Evolutionary conservation across 2,113 vertebrate species (phyloP), one percentile per base, ranked within the genome.

Genomic region (Malurus cyaneus): DNA sequence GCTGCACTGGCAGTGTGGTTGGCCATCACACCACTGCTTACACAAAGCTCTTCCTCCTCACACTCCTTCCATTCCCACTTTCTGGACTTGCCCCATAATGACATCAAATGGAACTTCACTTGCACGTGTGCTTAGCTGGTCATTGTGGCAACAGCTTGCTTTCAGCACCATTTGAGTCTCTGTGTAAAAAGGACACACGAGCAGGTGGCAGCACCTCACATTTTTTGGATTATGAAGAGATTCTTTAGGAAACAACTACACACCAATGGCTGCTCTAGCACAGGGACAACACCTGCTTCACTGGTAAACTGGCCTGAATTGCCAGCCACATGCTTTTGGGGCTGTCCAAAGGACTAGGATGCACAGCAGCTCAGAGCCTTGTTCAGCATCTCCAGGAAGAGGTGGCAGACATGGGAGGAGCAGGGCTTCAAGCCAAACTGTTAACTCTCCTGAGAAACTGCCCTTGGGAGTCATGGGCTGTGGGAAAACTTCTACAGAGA

Each of bases 111-210:
- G 20, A 31, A 21, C 36, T 74, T 50, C 15, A 5, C 21, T 12
- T 12, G 31, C n/a, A 25, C 19, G 2, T 1, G 16, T 10, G 41
- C 39, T 53, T 59, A 44, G 36, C 42, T 11, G 52, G 14, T 34
- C 54, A 54, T 42, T 15, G 49, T 6, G 70, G 52, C 61, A 71
- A 36, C 23, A 59, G 42, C 44, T 24, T 21, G 15, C 24, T 26
- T 23, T 25, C 34, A 49, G 39, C 46, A 26, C 20, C 53, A 5
- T 26, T 41, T 44, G 17, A 2, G 11, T 9, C 69, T 62, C 26
- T 9, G 2, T 3, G 7, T 11, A 6, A 87, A 87, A 57, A 60
- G 25, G 36, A 44, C 15, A 41, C 12, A 19, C 0, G 0, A 46
- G 42, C 15, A 47, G 42, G 15, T 53, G 41, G 34, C 31, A 89